Evolutionary conservation across 64 coral and sea anemone genomes (phyloP).

Genomic region (Catalaphyllia jardinei): DNA sequence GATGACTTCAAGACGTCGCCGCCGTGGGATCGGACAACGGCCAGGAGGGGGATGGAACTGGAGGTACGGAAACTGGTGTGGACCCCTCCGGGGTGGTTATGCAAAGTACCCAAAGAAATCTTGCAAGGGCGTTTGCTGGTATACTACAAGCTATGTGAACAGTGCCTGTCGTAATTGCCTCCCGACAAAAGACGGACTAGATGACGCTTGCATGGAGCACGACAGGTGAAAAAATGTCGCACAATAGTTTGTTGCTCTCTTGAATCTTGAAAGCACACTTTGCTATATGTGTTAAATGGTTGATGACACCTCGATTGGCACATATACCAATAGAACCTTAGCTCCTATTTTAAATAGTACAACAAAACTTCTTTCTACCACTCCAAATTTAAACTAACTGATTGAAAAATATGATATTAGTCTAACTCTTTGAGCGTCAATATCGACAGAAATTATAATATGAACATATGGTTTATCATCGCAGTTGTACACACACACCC

Average conservation of each 20-base stretch:
- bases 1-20: neutral
- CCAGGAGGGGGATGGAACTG: constrained; percentile 14
- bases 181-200: constrained; percentile 29
- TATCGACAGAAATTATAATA: too few relatives aligned
- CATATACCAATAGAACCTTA: neutral
- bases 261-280: neutral
- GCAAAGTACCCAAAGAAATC: constrained; percentile 2
- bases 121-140: neutral
- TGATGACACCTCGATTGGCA: too few relatives aligned
- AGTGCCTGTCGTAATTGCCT: constrained; percentile 36
- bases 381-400: neutral
- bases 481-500: too few relatives aligned
- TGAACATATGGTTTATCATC: too few relatives aligned
- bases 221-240: constrained; percentile 33
- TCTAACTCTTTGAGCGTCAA: too few relatives aligned
- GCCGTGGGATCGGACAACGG: neutral
- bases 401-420: neutral
- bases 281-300: neutral
- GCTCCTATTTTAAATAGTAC: neutral
- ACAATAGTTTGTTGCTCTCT: too few relatives aligned
- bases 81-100: constrained; percentile 37
- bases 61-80: constrained; percentile 70
- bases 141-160: constrained; percentile 30
- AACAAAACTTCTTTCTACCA: neutral
- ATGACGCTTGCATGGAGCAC: constrained; percentile 56